Percentiles rank a stretch among this genome's conserved stretches.
phyloP scores from a whole-genome alignment of 2,113 vertebrate species.

The Procavia capensis region DNA sequence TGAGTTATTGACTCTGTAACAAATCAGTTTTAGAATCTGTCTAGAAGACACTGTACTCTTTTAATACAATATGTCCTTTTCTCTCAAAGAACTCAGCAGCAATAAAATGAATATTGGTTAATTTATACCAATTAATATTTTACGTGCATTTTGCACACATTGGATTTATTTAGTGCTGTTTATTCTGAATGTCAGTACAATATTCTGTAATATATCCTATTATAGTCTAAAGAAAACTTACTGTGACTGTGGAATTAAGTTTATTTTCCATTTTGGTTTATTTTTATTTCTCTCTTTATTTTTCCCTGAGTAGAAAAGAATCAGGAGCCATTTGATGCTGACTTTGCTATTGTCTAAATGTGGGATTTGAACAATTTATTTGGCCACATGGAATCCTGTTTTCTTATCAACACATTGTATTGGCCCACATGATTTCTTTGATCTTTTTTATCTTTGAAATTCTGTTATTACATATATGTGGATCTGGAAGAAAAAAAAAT shows the following conservation, averaged over 20 bases:
- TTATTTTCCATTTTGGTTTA: neutral
- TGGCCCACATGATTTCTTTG: neutral
- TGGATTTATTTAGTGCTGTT: neutral
- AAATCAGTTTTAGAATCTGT: conserved; percentile 41
- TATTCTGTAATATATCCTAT: neutral
- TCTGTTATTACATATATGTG: neutral
- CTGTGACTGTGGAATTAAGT: neutral
- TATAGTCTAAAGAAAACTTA: neutral
- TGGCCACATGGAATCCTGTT: neutral
- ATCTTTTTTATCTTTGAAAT: conserved; percentile 21
- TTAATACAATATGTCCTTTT: neutral
- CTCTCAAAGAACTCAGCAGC: neutral
- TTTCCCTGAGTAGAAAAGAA: neutral
- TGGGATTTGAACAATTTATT: neutral
- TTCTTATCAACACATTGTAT: neutral
- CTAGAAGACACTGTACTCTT: neutral
- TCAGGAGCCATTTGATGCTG: neutral
- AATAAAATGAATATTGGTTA: neutral
- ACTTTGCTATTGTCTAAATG: neutral
- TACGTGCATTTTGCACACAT: neutral
- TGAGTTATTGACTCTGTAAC: neutral
- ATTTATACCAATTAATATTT: neutral
- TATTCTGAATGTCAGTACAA: neutral
- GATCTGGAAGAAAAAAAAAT: conserved; percentile 8
- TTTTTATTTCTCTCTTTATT: neutral